These are phyloP conservation scores for Athene cunicularia DNA, from an alignment of 2,113 vertebrate species.

Conservation along the genomic window DNA sequence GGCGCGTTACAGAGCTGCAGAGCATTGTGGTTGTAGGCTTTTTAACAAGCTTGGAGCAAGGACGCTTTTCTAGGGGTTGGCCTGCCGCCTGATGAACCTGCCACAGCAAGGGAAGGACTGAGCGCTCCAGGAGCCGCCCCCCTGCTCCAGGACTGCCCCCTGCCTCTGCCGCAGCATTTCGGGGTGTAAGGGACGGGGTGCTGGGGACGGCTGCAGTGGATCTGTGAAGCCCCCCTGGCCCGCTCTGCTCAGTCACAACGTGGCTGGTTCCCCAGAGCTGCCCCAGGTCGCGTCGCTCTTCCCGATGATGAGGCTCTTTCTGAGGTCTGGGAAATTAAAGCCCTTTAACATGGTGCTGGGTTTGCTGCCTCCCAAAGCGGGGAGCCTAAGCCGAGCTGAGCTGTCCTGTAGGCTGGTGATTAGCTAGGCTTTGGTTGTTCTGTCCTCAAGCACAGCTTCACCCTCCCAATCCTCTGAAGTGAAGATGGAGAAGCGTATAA, in stretches of 20 bases:
- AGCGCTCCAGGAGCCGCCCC: too few species aligned
- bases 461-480: constrained; percentile 13
- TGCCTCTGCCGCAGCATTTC: too few species aligned
- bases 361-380: neutral
- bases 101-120: neutral
- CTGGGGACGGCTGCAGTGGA: neutral
- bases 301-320: neutral
- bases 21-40: neutral
- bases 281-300: rapidly evolving
- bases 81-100: neutral
- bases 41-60: too few species aligned
- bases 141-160: too few species aligned
- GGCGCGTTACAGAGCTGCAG: neutral
- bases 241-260: rapidly evolving
- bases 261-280: rapidly evolving
- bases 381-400: neutral
- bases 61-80: too few species aligned
- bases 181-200: neutral
- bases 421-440: neutral
- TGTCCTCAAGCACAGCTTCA: constrained; percentile 6
- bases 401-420: neutral
- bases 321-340: neutral
- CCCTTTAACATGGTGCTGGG: rapidly evolving
- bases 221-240: neutral
- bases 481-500: constrained; percentile 54